Evolutionary conservation across 2,113 vertebrate genomes (phyloP), one percentile per base, ranked within the genome.

Genomic region (Calypte anna): DNA sequence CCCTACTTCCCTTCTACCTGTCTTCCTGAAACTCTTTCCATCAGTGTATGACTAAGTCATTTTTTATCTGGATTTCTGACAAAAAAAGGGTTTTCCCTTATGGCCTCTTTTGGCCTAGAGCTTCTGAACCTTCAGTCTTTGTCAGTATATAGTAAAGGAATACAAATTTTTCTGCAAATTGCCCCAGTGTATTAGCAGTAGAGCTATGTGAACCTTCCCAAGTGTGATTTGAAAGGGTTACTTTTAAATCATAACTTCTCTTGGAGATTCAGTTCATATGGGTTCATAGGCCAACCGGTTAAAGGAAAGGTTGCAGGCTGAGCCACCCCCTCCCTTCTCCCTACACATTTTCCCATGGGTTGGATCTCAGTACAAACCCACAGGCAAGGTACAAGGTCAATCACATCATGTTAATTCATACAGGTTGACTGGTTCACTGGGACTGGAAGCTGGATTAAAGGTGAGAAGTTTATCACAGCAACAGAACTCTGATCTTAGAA

Each of bases 341-440:
- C 86, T 62, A 4, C 2, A 1, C 0, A 0, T 91, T 90, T 90
- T 94, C 87, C 87, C 95, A 38, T 28, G 94, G 82, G 93, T 14
- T 81, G 85, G 88, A 93, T 93, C 93, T 97, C 95, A 88, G 96
- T 96, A 90, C 85, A 86, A 77, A 95, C 90, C 87, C 93, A 95
- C 87, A 88, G 93, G 94, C 93, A 94, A 96, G 94, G 93, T 90
- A 59, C 85, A 74, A 82, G 94, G 96, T 94, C 95, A 96, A 80
- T 92, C 95, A 86, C 94, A 83, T 91, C 94, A 90, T 95, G 95
- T 94, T 96, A 96, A 95, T 97, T 94, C 91, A 91, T 86, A 90
- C 82, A 96, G 91, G 95, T 91, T 94, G 95, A 53, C 72, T 86
- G 72, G 51, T 97, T 94, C 82, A 8, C 85, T 93, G 94, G 94